These are phyloP conservation scores for Oncorhynchus kisutch DNA, from an alignment of 2,113 vertebrate species.

Conservation along the genomic window DNA sequence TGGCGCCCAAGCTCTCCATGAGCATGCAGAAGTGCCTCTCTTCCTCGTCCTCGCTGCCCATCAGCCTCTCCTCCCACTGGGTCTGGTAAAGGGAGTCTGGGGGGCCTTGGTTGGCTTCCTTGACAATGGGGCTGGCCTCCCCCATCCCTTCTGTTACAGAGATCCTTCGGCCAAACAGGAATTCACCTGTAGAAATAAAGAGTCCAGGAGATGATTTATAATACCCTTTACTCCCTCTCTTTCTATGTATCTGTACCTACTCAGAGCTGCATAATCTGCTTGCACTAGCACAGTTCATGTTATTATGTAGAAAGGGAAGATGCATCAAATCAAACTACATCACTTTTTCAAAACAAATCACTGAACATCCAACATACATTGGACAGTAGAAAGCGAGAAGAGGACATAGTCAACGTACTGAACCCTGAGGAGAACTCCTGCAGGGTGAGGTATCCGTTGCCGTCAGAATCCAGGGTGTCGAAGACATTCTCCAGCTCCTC, in stretches of 20 bases:
- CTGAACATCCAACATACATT: neutral
- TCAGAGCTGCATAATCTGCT: no score
- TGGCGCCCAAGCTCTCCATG: conserved; percentile 85
- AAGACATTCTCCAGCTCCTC: conserved; percentile 91
- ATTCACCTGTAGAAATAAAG: conserved; percentile 71
- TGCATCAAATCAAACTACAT: no score
- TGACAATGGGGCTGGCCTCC: conserved; percentile 21
- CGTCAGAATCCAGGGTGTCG: conserved; percentile 83
- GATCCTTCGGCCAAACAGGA: conserved; percentile 73
- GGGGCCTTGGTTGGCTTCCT: conserved; percentile 33
- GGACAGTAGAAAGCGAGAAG: neutral
- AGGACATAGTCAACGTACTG: conserved; percentile 73
- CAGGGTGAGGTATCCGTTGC: conserved; percentile 85
- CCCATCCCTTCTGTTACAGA: conserved; percentile 36
- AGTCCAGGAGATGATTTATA: neutral
- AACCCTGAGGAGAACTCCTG: conserved; percentile 90
- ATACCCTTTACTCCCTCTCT: no score
- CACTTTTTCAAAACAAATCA: neutral
- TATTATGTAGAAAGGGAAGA: no score
- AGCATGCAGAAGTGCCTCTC: conserved; percentile 84
- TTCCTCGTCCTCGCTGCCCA: conserved; percentile 70
- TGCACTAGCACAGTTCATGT: neutral
- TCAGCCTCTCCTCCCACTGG: conserved; percentile 55
- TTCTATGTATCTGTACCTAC: no score
- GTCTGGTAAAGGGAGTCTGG: conserved; percentile 70